A percentile compares a stretch with the other conserved stretches of the same genome.
Evolutionary conservation across 2,888 invertebrate species (phyloP).

Genomic region (Noctua comes): DNA sequence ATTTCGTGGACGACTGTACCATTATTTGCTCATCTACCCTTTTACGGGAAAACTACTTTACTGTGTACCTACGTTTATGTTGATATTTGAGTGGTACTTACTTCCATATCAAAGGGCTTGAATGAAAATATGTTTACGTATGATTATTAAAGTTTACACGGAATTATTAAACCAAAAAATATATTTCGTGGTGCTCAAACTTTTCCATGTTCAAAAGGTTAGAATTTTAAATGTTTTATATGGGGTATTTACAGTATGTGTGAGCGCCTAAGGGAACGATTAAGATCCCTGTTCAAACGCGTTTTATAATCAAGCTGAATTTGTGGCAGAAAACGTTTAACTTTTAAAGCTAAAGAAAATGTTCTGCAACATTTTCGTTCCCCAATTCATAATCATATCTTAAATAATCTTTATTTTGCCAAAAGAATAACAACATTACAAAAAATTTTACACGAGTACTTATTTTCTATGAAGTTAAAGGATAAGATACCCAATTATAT

Average conservation of each 20-base stretch:
- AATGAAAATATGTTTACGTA: neutral
- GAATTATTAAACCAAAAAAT: neutral
- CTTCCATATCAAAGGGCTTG: constrained; percentile 7
- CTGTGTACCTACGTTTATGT: constrained; percentile 11
- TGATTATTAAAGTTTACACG: neutral
- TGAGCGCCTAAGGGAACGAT: neutral
- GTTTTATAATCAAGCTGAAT: constrained; percentile 10
- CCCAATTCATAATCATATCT: too few relatives aligned
- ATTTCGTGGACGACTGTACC: constrained; percentile 15
- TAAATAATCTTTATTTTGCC: too few relatives aligned
- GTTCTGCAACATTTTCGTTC: neutral
- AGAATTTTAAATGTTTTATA: neutral
- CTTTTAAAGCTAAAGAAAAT: neutral
- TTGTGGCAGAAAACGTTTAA: neutral
- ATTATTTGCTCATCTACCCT: constrained; percentile 27
- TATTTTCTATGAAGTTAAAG: too few relatives aligned
- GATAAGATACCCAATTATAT: too few relatives aligned
- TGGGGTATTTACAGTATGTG: neutral
- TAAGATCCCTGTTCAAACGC: neutral
- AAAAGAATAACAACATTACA: too few relatives aligned
- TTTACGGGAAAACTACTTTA: constrained; percentile 17
- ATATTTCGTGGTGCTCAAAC: neutral
- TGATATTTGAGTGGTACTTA: constrained; percentile 18
- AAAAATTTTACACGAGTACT: too few relatives aligned
- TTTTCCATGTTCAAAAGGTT: neutral